Conservation (phyloP, 2,888 invertebrate species). For the Diloba caeruleocephala region DNA sequence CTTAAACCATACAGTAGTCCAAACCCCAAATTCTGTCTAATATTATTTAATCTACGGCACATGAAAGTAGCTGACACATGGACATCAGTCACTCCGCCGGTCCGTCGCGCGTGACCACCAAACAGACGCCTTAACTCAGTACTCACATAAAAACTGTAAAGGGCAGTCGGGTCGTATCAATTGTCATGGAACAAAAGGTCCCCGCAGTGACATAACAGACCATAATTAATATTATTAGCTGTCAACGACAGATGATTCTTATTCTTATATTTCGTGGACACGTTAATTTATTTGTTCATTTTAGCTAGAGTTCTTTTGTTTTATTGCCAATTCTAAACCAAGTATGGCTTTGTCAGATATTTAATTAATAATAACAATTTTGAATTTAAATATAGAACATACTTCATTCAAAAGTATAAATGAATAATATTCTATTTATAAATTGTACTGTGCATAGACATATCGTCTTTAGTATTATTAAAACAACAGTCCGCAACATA, state of each 20-base stretch:
- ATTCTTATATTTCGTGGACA: constrained; percentile 43
- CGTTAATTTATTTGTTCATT: constrained; percentile 39
- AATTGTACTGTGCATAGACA: too few relatives aligned
- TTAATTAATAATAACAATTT: not conserved
- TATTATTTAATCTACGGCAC: constrained; percentile 66
- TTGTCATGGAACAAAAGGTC: constrained; percentile 72
- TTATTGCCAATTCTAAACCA: not conserved
- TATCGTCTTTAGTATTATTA: too few relatives aligned
- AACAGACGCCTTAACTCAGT: constrained; percentile 73
- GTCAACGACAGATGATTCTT: constrained; percentile 54
- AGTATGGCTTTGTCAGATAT: not conserved
- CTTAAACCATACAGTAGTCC: too few relatives aligned
- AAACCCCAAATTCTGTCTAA: constrained; percentile 25
- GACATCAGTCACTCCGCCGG: constrained; percentile 79
- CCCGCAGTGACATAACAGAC: constrained; percentile 65
- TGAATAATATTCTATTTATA: too few relatives aligned
- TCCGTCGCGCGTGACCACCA: constrained; percentile 75
- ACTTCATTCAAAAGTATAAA: too few relatives aligned
- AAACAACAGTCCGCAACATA: constrained; percentile 16
- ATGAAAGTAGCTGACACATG: constrained; percentile 78
- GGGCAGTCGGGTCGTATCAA: constrained; percentile 73
- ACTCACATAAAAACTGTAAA: constrained; percentile 73
- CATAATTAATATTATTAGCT: constrained; percentile 64
- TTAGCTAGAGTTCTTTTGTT: constrained; percentile 36
- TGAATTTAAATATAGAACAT: too few relatives aligned